These are phyloP conservation scores for Lottia gigantea DNA, from an alignment of 2,888 invertebrate genomes.

Conservation along the genomic window DNA sequence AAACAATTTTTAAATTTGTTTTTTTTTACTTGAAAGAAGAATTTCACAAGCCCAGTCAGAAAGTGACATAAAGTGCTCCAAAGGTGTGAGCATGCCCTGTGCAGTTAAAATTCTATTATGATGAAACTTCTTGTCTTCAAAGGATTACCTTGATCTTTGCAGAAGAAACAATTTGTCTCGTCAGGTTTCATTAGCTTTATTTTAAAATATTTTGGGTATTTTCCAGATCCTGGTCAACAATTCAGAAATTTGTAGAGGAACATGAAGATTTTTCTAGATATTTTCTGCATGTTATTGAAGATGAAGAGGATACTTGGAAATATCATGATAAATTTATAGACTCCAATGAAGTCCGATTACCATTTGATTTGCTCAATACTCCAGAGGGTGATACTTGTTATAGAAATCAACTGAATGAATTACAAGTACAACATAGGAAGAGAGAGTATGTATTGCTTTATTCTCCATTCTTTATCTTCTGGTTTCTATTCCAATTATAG, in stretches of 20 bases:
- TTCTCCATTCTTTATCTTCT: too few relatives aligned
- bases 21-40: too few relatives aligned
- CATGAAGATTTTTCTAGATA: conserved; percentile 94
- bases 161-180: too few relatives aligned
- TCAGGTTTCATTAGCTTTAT: too few relatives aligned
- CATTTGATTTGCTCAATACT: conserved; percentile 90
- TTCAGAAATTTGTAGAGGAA: conserved; percentile 85
- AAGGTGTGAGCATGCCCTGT: too few relatives aligned
- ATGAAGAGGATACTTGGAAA: conserved; percentile 81
- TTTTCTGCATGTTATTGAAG: conserved; percentile 87
- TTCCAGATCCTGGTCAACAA: conserved; percentile 86
- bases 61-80: too few relatives aligned
- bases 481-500: too few relatives aligned
- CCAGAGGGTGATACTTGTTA: conserved; percentile 92
- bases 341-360: conserved; percentile 80
- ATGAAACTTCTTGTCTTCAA: too few relatives aligned
- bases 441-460: conserved; percentile 79
- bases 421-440: conserved; percentile 91
- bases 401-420: conserved; percentile 88
- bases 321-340: conserved; percentile 78
- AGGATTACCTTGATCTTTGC: too few relatives aligned
- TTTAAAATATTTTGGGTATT: background rate
- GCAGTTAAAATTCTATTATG: too few relatives aligned
- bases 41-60: too few relatives aligned
- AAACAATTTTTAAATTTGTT: too few relatives aligned